Percentiles rank a stretch among this genome's conserved stretches.
Evolutionary conservation across 2,888 invertebrate genomes (phyloP).

Genomic region (Dilophus febrilis): DNA sequence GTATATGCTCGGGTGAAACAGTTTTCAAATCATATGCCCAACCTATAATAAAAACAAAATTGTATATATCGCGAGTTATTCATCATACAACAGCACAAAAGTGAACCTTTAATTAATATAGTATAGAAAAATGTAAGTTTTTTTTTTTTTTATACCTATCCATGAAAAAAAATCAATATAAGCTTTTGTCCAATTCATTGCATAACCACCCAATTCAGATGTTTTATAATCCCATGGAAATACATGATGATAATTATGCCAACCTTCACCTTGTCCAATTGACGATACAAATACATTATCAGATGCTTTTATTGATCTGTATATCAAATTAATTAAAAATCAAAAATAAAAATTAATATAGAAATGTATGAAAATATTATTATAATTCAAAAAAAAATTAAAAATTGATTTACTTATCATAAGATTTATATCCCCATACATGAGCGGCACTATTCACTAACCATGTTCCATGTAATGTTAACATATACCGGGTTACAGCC

Average conservation of each 20-base stretch:
- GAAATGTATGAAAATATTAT: too few relatives aligned
- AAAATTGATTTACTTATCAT: conserved; percentile 52
- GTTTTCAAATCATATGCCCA: conserved; percentile 75
- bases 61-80: too few relatives aligned
- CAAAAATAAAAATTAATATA: too few relatives aligned
- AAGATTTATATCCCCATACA: conserved; percentile 79
- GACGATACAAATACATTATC: conserved; percentile 36
- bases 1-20: conserved; percentile 51
- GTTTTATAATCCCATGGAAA: conserved; percentile 74
- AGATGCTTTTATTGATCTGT: background rate
- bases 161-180: conserved; percentile 50
- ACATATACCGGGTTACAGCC: conserved; percentile 56
- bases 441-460: conserved; percentile 87
- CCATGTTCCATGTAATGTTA: conserved; percentile 77
- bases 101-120: too few relatives aligned
- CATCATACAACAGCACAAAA: too few relatives aligned
- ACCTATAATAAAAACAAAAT: too few relatives aligned
- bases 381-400: too few relatives aligned
- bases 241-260: conserved; percentile 80
- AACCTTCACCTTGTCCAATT: conserved; percentile 58
- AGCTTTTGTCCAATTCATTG: conserved; percentile 42
- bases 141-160: conserved; percentile 35
- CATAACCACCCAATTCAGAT: conserved; percentile 49
- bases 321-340: conserved; percentile 1
- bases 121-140: too few relatives aligned